Conservation (phyloP, 2,888 invertebrate species). For the Pegoplata infirma region DNA sequence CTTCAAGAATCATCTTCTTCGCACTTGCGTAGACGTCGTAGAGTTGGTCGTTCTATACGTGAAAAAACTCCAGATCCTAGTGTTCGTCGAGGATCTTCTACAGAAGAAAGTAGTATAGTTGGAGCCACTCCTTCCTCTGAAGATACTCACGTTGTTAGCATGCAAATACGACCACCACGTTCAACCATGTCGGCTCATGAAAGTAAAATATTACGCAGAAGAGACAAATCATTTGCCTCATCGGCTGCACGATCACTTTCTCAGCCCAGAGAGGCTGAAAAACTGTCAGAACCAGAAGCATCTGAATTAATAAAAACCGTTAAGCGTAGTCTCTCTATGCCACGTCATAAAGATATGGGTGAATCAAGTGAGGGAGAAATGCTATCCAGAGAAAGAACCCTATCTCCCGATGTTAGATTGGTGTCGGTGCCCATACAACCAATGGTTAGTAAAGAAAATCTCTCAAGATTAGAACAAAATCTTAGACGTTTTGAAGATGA, state of each 20-base stretch:
- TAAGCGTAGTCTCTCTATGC: conserved; percentile 76
- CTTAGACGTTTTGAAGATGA: conserved; percentile 76
- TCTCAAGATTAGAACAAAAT: conserved; percentile 75
- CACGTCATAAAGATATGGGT: conserved; percentile 73
- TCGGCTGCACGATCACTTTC: conserved; percentile 77
- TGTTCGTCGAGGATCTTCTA: conserved; percentile 63
- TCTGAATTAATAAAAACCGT: conserved; percentile 69
- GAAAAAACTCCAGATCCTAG: conserved; percentile 81
- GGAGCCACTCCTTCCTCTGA: conserved; percentile 59
- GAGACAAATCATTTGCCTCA: conserved; percentile 74
- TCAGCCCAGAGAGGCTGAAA: conserved; percentile 74
- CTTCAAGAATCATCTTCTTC: conserved; percentile 41
- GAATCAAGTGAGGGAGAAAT: conserved; percentile 75
- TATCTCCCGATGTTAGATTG: conserved; percentile 42
- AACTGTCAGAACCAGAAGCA: conserved; percentile 72
- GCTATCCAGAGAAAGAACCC: conserved; percentile 29
- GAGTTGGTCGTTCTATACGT: conserved; percentile 80
- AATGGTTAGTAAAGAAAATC: conserved; percentile 66
- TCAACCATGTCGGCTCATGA: conserved; percentile 73
- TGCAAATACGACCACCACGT: conserved; percentile 74
- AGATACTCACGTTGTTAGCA: conserved; percentile 68
- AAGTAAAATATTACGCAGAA: conserved; percentile 75
- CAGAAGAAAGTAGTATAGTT: conserved; percentile 67
- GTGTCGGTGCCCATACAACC: conserved; percentile 36
- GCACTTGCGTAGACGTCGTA: conserved; percentile 81